phyloP scores from a whole-genome alignment of 2,888 invertebrate species.

The Agrotis clavis region DNA sequence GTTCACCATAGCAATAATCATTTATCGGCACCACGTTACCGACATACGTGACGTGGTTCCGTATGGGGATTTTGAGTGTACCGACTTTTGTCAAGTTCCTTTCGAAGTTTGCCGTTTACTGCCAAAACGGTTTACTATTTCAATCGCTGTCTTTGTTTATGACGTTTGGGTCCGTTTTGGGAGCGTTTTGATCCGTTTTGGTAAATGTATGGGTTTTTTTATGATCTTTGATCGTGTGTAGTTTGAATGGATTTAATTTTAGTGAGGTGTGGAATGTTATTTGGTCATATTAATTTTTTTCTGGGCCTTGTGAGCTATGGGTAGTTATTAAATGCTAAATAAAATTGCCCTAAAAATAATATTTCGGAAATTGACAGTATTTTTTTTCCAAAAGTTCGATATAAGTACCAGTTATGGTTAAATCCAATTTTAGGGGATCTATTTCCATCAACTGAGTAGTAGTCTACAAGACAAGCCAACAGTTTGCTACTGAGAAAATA shows the following conservation, averaged over 20 bases:
- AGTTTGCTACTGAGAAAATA: too few relatives aligned
- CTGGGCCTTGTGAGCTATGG: too few relatives aligned
- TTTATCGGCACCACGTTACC: slow-evolving; percentile 75
- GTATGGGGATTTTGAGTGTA: slow-evolving; percentile 68
- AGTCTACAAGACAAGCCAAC: too few relatives aligned
- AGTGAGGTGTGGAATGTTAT: background rate
- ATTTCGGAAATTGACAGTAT: too few relatives aligned
- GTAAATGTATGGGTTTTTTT: slow-evolving; percentile 38
- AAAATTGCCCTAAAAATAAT: too few relatives aligned
- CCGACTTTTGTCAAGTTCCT: slow-evolving; percentile 66
- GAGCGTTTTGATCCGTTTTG: slow-evolving; percentile 36
- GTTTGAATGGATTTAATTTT: background rate
- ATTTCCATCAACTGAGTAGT: too few relatives aligned
- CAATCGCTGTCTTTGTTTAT: slow-evolving; percentile 63
- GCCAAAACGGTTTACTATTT: slow-evolving; percentile 61
- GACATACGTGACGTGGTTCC: slow-evolving; percentile 77
- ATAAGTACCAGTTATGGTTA: too few relatives aligned
- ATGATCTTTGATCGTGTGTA: slow-evolving; percentile 22
- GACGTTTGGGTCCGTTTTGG: slow-evolving; percentile 28
- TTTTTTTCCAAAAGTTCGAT: too few relatives aligned
- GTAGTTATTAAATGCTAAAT: too few relatives aligned
- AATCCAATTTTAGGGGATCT: too few relatives aligned
- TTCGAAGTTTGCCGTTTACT: slow-evolving; percentile 61
- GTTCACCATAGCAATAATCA: slow-evolving; percentile 79
- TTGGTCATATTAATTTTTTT: too few relatives aligned